Evolutionary conservation across 2,113 vertebrate genomes (phyloP), one percentile per base, ranked within the genome.

Genomic region (Lathamus discolor): DNA sequence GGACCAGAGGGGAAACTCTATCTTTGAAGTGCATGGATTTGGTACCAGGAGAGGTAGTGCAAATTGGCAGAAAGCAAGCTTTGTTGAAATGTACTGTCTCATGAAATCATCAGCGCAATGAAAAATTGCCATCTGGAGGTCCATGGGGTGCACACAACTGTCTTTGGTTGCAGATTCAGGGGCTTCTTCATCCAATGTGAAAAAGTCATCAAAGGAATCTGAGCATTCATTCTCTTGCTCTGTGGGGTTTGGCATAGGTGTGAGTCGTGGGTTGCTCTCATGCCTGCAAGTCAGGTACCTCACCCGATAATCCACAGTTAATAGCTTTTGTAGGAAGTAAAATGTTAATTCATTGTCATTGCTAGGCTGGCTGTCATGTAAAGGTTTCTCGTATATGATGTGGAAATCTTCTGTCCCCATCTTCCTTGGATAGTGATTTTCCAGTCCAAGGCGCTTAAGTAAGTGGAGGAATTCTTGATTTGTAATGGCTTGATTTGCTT

Each of bases 101-200:
- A 97, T 92, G 75, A 98, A 98, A 41, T 96, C 80, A 78, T 98
- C 97, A n/a, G 98, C 97, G 11, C 97, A 98, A 44, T 98, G 96
- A 83, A 97, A 98, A 51, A 98, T 94, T 57, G 97, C 98, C 98
- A 98, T 98, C 83, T 98, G 98, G 57, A 98, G 52, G 57, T 98
- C 98, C 96, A 98, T 97, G 37, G 98, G 98, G 92, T 98, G 97
- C 51, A 98, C 89, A 2, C 3, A 33, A 33, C 55, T 20, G 14
- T 86, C 49, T n/a, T 15, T 13, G 49, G 6, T 6, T 11, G 37
- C 54, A 77, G n/a, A 14, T 23, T 23, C 13, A 2, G 44, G 25
- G 18, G 4, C 22, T 19, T 9, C 57, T 76, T 70, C 49, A 16
- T 22, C 27, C 73, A 88, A 5, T 17, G 11, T 37, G 1, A 95